phyloP scores from a whole-genome alignment of 2,888 invertebrate genomes.

The Pachydiplax longipennis region DNA sequence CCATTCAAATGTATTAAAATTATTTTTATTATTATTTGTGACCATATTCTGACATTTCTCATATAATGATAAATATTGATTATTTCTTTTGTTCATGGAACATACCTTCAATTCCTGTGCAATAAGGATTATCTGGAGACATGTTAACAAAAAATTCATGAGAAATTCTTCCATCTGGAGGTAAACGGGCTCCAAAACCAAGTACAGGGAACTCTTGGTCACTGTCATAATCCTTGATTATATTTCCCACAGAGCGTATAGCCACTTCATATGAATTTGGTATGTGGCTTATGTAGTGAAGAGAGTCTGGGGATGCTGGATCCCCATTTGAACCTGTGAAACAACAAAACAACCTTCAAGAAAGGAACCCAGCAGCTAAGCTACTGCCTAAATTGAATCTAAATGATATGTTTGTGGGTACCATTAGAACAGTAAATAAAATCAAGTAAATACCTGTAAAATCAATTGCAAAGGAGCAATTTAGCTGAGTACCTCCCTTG shows the following conservation, averaged over 20 bases:
- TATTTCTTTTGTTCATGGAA: too few species aligned
- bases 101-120: slow-evolving; percentile 59
- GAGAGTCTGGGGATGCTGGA: slow-evolving; percentile 57
- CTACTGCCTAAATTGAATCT: too few species aligned
- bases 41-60: too few species aligned
- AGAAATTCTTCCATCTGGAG: slow-evolving; percentile 59
- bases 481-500: slow-evolving; percentile 63
- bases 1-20: too few species aligned
- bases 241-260: slow-evolving; percentile 59
- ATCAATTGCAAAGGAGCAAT: slow-evolving; percentile 62
- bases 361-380: too few species aligned
- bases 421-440: not conserved
- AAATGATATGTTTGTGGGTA: not conserved
- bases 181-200: slow-evolving; percentile 60
- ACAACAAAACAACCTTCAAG: not conserved
- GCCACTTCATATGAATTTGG: slow-evolving; percentile 61
- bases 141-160: slow-evolving; percentile 64
- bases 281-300: slow-evolving; percentile 59
- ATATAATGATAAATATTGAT: too few species aligned
- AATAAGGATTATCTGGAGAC: slow-evolving; percentile 63
- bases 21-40: too few species aligned
- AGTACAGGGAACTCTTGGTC: slow-evolving; percentile 63
- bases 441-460: slow-evolving; percentile 57
- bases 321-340: slow-evolving; percentile 59
- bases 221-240: slow-evolving; percentile 61